phyloP scores from a whole-genome alignment of 2,888 invertebrate genomes.

The Geophilus truncorum region DNA sequence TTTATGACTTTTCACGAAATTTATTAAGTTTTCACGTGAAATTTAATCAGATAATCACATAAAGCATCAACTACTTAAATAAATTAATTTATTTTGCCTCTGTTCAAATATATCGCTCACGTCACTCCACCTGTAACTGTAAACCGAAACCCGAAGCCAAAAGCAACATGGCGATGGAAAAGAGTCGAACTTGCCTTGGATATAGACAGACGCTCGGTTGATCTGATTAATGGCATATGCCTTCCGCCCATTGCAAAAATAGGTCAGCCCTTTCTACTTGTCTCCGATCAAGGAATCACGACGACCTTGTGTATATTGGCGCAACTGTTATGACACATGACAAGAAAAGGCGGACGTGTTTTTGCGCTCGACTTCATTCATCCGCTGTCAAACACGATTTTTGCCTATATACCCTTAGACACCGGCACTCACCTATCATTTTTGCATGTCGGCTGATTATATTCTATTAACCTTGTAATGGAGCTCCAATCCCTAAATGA shows the following conservation, averaged over 20 bases:
- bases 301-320: slow-evolving; percentile 10
- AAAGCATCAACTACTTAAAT: no score
- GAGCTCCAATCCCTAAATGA: neutral
- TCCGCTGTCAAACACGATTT: no score
- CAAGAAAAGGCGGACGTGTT: neutral
- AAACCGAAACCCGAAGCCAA: neutral
- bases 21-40: no score
- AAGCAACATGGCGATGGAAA: neutral
- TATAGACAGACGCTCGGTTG: slow-evolving; percentile 7
- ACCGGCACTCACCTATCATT: neutral
- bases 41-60: no score
- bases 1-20: no score
- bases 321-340: slow-evolving; percentile 24
- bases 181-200: neutral
- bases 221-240: slow-evolving; percentile 14
- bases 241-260: slow-evolving; percentile 18
- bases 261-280: slow-evolving; percentile 24
- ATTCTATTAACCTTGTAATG: slow-evolving; percentile 6
- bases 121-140: neutral
- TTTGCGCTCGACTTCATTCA: neutral
- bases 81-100: no score
- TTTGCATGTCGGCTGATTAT: neutral
- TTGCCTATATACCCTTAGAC: no score
- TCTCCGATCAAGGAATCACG: neutral
- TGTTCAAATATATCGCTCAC: no score